Percentiles rank a stretch among this genome's conserved stretches.
Conservation (phyloP, 2,888 invertebrate species). For the Tribolium freemani region DNA sequence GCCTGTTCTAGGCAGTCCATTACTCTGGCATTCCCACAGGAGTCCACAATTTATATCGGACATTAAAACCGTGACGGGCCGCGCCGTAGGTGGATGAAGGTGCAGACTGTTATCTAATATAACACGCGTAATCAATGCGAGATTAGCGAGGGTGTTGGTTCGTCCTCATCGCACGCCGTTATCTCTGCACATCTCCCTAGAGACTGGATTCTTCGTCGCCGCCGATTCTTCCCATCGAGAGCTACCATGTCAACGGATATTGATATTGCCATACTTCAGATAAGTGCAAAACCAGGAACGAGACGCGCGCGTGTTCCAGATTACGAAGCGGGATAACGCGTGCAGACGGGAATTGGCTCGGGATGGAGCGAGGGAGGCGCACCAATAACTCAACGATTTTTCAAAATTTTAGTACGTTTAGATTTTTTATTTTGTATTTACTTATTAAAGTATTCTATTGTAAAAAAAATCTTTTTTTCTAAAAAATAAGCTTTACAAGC, state of each 20-base stretch:
- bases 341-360: constrained; percentile 27
- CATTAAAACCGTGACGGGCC: constrained; percentile 41
- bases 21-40: constrained; percentile 32
- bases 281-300: constrained; percentile 48
- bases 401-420: no score
- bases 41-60: constrained; percentile 37
- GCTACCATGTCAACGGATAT: constrained; percentile 61
- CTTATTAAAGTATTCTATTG: no score
- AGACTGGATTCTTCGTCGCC: constrained; percentile 51
- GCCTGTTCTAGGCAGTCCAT: constrained; percentile 6
- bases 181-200: constrained; percentile 64
- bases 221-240: constrained; percentile 50
- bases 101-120: constrained; percentile 65
- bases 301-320: constrained; percentile 39
- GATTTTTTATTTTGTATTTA: no score
- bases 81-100: constrained; percentile 15
- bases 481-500: no score
- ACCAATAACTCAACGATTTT: no score
- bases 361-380: no score
- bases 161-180: constrained; percentile 61
- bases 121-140: constrained; percentile 67
- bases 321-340: constrained; percentile 30
- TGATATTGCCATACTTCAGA: constrained; percentile 59
- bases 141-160: constrained; percentile 66
- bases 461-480: no score